phyloP scores from a whole-genome alignment of 1,140 invertebrate genomes.

The Leucophenga varia region DNA sequence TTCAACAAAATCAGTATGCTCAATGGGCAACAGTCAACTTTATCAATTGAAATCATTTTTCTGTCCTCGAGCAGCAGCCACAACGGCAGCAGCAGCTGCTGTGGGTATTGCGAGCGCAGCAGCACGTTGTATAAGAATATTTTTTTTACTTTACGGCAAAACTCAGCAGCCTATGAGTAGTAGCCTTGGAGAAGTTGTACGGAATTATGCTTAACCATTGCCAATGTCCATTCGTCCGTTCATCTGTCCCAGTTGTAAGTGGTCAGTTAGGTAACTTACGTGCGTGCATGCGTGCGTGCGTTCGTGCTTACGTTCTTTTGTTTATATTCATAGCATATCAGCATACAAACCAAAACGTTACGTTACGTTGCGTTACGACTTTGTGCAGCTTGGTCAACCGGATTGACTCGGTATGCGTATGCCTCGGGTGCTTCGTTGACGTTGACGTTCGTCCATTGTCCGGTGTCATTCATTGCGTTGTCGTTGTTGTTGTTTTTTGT shows the following conservation, averaged over 20 bases:
- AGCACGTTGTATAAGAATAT: conserved; percentile 46
- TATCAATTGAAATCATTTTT: too few relatives aligned
- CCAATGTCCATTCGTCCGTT: too few relatives aligned
- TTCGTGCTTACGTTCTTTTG: neutral
- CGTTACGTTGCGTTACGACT: too few relatives aligned
- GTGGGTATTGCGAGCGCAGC: conserved; percentile 23
- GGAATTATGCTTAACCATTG: conserved; percentile 9
- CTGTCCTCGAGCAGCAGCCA: too few relatives aligned
- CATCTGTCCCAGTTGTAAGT: neutral
- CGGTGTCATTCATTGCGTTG: neutral
- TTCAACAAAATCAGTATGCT: too few relatives aligned
- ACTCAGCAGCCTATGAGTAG: neutral
- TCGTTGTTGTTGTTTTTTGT: conserved; percentile 2
- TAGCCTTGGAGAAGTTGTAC: conserved; percentile 17
- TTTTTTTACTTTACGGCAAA: conserved; percentile 49
- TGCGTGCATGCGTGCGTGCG: conserved; percentile 35
- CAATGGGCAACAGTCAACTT: too few relatives aligned
- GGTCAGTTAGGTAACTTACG: conserved; percentile 28
- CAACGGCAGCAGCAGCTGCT: too few relatives aligned
- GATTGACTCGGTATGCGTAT: neutral
- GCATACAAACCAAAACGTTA: too few relatives aligned
- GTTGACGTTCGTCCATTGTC: too few relatives aligned
- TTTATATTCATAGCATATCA: conserved; percentile 8
- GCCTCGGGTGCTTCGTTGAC: too few relatives aligned
- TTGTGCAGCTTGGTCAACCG: neutral